These are phyloP conservation scores for Digitonthophagus gazella DNA, from an alignment of 2,888 invertebrate species.

Conservation along the genomic window DNA sequence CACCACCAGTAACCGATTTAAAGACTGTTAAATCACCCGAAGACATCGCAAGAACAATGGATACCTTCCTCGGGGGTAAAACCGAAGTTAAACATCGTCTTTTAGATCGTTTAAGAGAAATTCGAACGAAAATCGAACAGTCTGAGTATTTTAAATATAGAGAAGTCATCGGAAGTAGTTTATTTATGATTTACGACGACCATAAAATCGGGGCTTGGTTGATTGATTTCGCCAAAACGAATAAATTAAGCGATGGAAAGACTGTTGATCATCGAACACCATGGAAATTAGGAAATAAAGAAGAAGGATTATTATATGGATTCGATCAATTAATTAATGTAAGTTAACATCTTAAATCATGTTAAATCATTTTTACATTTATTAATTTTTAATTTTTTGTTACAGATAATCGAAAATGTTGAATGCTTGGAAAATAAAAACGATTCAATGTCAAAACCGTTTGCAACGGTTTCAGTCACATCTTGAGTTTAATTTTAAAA, in stretches of 20 bases:
- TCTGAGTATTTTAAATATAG: conserved; percentile 83
- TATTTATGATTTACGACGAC: conserved; percentile 90
- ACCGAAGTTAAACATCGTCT: conserved; percentile 68
- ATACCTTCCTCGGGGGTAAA: conserved; percentile 68
- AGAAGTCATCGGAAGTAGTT: conserved; percentile 92
- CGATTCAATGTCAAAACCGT: conserved; percentile 35
- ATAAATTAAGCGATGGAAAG: conserved; percentile 66
- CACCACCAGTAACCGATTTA: conserved; percentile 80
- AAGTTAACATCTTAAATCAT: conserved; percentile 16
- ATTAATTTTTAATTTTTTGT: conserved; percentile 20
- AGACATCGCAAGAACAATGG: conserved; percentile 66
- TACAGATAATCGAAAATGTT: conserved; percentile 30
- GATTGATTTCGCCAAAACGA: conserved; percentile 96
- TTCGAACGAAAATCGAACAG: conserved; percentile 75
- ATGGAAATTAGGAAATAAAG: conserved; percentile 94
- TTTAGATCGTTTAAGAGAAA: conserved; percentile 70
- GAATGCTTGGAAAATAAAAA: conserved; percentile 22
- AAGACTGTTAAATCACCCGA: conserved; percentile 80
- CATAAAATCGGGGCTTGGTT: conserved; percentile 90
- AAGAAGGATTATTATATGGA: conserved; percentile 92
- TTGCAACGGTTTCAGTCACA: conserved; percentile 44
- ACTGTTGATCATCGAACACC: conserved; percentile 73
- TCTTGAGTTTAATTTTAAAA: conserved; percentile 36
- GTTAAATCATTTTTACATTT: conserved; percentile 5
- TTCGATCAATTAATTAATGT: conserved; percentile 85